Evolutionary conservation across 2,113 vertebrate species (phyloP).

Genomic region (Castor canadensis): DNA sequence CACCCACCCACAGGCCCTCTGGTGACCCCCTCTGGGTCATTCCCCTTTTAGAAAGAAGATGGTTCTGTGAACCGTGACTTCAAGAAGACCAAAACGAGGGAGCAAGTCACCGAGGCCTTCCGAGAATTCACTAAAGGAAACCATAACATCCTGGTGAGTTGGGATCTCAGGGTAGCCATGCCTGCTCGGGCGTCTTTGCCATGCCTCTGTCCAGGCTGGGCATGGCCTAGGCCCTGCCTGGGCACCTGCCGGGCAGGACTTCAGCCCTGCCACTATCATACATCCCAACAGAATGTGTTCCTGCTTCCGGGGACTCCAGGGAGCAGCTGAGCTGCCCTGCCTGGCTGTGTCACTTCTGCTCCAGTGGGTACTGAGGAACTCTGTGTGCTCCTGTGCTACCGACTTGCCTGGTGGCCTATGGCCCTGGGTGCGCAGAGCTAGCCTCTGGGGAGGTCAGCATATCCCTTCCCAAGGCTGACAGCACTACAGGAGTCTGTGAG

Average conservation of each 20-base stretch:
- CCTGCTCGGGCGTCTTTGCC: no score
- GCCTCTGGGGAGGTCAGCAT: not conserved
- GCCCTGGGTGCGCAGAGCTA: not conserved
- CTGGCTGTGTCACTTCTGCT: not conserved
- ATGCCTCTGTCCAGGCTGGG: not conserved
- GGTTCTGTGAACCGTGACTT: constrained; percentile 98
- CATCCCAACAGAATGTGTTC: not conserved
- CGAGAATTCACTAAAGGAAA: constrained; percentile 95
- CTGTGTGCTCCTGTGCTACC: accelerated
- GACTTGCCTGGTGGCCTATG: not conserved
- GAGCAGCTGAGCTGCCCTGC: not conserved
- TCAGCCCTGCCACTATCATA: not conserved
- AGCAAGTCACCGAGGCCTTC: constrained; percentile 93
- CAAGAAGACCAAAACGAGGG: constrained; percentile 96
- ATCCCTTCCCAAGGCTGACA: not conserved
- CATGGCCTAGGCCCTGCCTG: accelerated
- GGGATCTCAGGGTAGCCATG: accelerated
- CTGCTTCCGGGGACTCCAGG: not conserved
- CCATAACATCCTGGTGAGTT: constrained; percentile 92
- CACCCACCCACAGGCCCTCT: not conserved
- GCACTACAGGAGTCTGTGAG: not conserved
- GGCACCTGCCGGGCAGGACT: not conserved
- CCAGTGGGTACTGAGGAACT: not conserved
- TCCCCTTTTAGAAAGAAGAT: constrained; percentile 91
- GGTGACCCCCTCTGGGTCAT: not conserved